Evolutionary conservation across 2,888 invertebrate genomes (phyloP), one percentile per base, ranked within the genome.

Genomic region (Dusona sp.): DNA sequence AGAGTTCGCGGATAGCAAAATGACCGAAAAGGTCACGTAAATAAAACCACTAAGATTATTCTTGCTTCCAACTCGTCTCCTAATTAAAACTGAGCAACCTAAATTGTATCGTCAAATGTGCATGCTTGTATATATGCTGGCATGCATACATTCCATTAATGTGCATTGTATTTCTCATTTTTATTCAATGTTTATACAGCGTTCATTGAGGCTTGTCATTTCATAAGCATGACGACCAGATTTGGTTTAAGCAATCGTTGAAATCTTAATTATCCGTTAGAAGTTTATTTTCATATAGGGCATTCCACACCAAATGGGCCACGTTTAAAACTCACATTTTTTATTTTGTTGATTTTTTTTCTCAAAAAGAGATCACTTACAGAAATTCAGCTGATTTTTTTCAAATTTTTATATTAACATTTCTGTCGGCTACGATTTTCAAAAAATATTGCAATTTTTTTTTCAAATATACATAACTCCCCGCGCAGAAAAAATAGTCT

Each of bases 151-250:
- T 54, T 54, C 54, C 54, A 22, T 22, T 64, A 4, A 29, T 48
- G 45, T 25, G 72, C 38, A 48, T 57, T 42, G 19, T 51, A 48
- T 16, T 48, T 33, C 61, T 11, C 64, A 54, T 80, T 75, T 75
- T 33, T 38, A 48, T 68, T 33, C 51, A 25, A 65, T 64, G 22
- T 82, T 64, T 79, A 42, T 48, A 68, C 54, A 57, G 33, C 61
- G 29, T 29, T 45, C 42, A 79, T 82, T 68, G 61, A 74, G 51
- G 36, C 78, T 42, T 79, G 75, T 64, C 70, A 75, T 82, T 82
- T 36, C 4, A 54, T 82, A 82, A 75, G 78, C 79, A 13, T 4
- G 74, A 75, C 45, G 36, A 42, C 79, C 68, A 75, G 68, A 74
- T 85, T 74, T 25, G 48, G 74, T 51, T 42, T 25, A 64, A 48